A percentile compares a stretch with the other conserved stretches of the same genome.
Evolutionary conservation across 1,140 invertebrate species (phyloP).

Genomic region (Aphelinus atriplicis): DNA sequence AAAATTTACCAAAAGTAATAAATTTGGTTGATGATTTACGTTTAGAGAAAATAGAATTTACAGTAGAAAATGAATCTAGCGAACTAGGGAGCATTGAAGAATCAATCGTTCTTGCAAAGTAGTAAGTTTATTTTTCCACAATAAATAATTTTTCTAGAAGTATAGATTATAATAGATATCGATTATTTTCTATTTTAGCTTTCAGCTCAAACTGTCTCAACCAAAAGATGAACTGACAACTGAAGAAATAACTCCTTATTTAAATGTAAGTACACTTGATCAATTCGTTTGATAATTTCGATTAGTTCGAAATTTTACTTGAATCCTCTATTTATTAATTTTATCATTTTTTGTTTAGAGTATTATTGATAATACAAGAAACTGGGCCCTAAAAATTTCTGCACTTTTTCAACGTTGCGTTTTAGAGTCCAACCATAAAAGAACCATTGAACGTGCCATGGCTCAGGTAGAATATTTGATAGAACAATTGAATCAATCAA

Average conservation of each 20-base stretch:
- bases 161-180: slow-evolving; percentile 31
- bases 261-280: slow-evolving; percentile 68
- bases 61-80: slow-evolving; percentile 68
- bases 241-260: slow-evolving; percentile 84
- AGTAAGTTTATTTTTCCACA: slow-evolving; percentile 66
- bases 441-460: slow-evolving; percentile 87
- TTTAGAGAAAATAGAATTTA: slow-evolving; percentile 80
- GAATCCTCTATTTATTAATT: slow-evolving; percentile 25
- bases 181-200: slow-evolving; percentile 55
- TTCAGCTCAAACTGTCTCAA: slow-evolving; percentile 76
- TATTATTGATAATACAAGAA: slow-evolving; percentile 64
- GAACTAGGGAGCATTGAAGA: slow-evolving; percentile 81
- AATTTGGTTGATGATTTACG: slow-evolving; percentile 85
- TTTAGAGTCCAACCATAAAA: slow-evolving; percentile 78
- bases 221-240: slow-evolving; percentile 79
- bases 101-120: slow-evolving; percentile 76
- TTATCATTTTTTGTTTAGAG: slow-evolving; percentile 45
- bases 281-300: slow-evolving; percentile 15
- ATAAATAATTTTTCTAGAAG: slow-evolving; percentile 5
- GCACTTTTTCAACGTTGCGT: slow-evolving; percentile 78
- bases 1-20: slow-evolving; percentile 71
- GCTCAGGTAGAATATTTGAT: slow-evolving; percentile 85
- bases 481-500: slow-evolving; percentile 65
- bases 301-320: not conserved
- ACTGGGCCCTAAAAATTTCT: slow-evolving; percentile 76